A percentile compares a stretch with the other conserved stretches of the same genome.
Evolutionary conservation across 1,140 invertebrate species (phyloP).

Genomic region (Caenorhabditis brenneri): DNA sequence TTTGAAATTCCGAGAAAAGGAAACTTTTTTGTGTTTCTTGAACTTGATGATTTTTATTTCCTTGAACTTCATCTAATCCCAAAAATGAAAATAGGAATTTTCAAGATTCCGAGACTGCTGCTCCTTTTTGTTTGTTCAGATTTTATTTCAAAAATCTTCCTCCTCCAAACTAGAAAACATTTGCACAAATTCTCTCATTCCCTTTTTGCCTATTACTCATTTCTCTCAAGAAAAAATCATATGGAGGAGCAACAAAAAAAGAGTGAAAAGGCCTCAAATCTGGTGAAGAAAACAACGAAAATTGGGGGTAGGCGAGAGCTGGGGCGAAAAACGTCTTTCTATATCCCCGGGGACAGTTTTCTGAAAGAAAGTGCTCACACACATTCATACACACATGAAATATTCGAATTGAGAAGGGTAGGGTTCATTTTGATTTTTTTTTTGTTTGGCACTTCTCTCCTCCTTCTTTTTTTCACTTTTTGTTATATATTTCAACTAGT

Average conservation of each 20-base stretch:
- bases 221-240: background rate
- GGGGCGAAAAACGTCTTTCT: constrained; percentile 7
- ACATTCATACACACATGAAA: constrained; percentile 39
- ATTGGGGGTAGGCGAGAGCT: background rate
- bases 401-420: background rate
- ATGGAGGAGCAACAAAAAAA: background rate
- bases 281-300: background rate
- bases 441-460: too few relatives aligned
- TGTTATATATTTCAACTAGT: background rate
- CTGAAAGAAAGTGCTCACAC: background rate
- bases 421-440: constrained; percentile 21
- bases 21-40: background rate
- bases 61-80: too few relatives aligned
- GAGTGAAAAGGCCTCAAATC: background rate
- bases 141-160: background rate
- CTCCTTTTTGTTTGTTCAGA: too few relatives aligned
- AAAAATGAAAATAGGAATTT: too few relatives aligned
- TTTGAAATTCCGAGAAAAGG: background rate
- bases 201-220: constrained; percentile 19
- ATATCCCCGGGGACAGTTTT: constrained; percentile 14
- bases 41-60: too few relatives aligned
- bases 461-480: background rate
- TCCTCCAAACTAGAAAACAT: background rate
- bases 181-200: background rate
- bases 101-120: too few relatives aligned